Evolutionary conservation across 1,140 invertebrate genomes (phyloP), one percentile per base, ranked within the genome.

Genomic region (Epicauta chinensis): DNA sequence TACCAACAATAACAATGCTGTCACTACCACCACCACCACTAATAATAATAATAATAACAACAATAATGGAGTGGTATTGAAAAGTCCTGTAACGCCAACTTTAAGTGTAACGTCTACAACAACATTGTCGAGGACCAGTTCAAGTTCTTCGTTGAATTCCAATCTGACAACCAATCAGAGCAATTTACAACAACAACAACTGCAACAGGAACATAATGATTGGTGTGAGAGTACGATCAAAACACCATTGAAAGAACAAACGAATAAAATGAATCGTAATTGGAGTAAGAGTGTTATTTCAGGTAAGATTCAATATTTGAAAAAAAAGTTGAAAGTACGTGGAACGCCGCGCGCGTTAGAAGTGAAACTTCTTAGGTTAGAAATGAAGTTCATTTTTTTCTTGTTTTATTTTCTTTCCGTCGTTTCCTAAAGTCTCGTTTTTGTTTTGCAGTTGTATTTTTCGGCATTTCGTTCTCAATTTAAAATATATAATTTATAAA

Each of bases 41-140:
- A 1, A 23, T 59, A 83, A 86, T 10, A 86, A 87, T 70, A 88
- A 89, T 72, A 77, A 82, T 55, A 78, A 81, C 75, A 66, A 63
- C 61, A 69, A 13, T 15, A 41, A 43, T 13, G 14, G 35, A 4
- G 71, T 73, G 47, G 77, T 76, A 45, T 67, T 75, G 43, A 79
- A 77, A 56, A 79, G 76, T 57, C 79, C 78, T 12, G 73, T 73
- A 34, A 2, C 11, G 3, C 61, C 66, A 2, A 68, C 62, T 51
- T 63, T 11, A 14, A 34, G 41, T 6, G 37, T 41, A 10, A 35
- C 47, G 7, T 58, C 61, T 10, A 56, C 63, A 11, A 53, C 50
- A 9, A 62, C 64, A 12, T 60, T 64, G 0, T 46, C 68, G 30
- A 60, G 60, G 16, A 61, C 59, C 0, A 54, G 61, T 5, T 53